phyloP scores from a whole-genome alignment of 1,140 invertebrate species.

The Heliconius eleuchia region DNA sequence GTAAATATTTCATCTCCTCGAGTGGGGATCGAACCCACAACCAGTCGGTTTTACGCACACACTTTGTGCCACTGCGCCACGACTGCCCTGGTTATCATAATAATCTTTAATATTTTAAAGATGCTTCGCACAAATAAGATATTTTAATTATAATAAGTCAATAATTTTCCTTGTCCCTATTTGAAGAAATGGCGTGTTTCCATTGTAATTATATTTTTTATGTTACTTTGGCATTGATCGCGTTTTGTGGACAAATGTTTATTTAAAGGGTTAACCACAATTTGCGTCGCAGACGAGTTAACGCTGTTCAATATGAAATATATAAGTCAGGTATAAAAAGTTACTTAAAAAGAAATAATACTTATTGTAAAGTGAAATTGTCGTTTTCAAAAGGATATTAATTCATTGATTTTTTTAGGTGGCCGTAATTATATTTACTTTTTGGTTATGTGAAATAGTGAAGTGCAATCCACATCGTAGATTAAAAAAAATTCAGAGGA shows the following conservation, averaged over 20 bases:
- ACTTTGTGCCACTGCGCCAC: no score
- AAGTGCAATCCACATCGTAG: conserved; percentile 32
- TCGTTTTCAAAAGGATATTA: not conserved
- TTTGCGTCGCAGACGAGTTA: conserved; percentile 34
- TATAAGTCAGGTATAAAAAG: conserved; percentile 36
- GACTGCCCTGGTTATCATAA: not conserved
- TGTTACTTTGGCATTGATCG: conserved; percentile 24
- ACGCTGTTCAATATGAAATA: conserved; percentile 41
- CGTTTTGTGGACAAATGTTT: conserved; percentile 26
- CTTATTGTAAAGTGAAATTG: not conserved
- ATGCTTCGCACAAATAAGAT: not conserved
- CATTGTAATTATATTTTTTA: conserved; percentile 23
- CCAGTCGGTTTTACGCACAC: no score
- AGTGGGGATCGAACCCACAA: no score
- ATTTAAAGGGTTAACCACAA: conserved; percentile 36
- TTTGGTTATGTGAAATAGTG: conserved; percentile 38
- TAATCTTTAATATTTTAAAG: not conserved
- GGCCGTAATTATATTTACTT: conserved; percentile 31
- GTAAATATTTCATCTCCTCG: no score
- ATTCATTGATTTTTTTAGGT: conserved; percentile 36
- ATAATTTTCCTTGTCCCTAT: conserved; percentile 39
- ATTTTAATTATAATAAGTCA: not conserved
- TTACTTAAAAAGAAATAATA: not conserved
- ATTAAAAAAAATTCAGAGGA: conserved; percentile 47
- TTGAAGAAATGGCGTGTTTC: conserved; percentile 36